Evolutionary conservation across 2,888 invertebrate genomes (phyloP).

Genomic region (Priocnemis perturbator): DNA sequence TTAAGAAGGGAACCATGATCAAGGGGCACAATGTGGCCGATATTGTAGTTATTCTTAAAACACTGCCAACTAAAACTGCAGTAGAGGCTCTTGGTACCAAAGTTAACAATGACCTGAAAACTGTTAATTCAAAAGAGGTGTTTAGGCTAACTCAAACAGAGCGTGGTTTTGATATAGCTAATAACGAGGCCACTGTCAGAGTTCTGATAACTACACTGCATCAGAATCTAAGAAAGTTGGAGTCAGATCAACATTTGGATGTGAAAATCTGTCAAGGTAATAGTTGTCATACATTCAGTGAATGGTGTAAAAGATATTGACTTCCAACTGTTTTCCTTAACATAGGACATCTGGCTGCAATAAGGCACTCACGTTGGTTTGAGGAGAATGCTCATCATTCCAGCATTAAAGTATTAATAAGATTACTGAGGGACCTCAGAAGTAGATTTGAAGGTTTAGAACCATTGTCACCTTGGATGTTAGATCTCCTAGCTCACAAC

Average conservation of each 20-base stretch:
- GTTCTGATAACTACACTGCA: constrained; percentile 96
- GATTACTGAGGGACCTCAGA: constrained; percentile 94
- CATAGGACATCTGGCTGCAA: constrained; percentile 90
- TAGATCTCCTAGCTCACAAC: constrained; percentile 96
- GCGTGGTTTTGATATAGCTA: constrained; percentile 92
- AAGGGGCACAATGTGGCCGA: constrained; percentile 97
- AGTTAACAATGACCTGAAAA: constrained; percentile 90
- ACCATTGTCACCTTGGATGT: constrained; percentile 96
- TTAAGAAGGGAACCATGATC: constrained; percentile 98
- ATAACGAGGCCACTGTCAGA: constrained; percentile 89
- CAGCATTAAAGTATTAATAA: constrained; percentile 95
- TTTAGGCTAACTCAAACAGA: constrained; percentile 79
- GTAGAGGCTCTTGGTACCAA: constrained; percentile 94
- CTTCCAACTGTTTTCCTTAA: background rate
- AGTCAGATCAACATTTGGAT: constrained; percentile 87
- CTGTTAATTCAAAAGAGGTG: constrained; percentile 80
- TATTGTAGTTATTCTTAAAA: constrained; percentile 97
- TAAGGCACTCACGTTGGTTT: constrained; percentile 98
- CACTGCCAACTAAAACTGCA: constrained; percentile 96
- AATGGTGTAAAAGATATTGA: background rate
- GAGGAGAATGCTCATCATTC: constrained; percentile 98
- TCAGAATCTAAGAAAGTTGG: constrained; percentile 94
- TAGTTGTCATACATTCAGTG: background rate
- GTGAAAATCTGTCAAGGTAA: constrained; percentile 77
- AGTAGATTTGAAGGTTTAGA: constrained; percentile 92